Percentiles rank a stretch among this genome's conserved stretches.
Evolutionary conservation across 92 coral and sea anemone species (phyloP).

Genomic region (Meandrina meandrites): DNA sequence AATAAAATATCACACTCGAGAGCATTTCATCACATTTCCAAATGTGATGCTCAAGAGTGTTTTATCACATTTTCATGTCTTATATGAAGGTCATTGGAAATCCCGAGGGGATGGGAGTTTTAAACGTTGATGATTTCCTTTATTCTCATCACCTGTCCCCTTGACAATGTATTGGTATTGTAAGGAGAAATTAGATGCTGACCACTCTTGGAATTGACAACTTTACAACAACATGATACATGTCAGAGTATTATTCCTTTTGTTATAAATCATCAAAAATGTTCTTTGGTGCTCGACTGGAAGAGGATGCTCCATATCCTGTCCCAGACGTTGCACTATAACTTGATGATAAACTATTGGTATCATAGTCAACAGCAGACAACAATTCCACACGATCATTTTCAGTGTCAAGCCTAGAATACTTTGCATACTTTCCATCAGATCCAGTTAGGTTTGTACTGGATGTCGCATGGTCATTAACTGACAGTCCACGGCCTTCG

Average conservation of each 20-base stretch:
- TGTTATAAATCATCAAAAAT: conserved; percentile 92
- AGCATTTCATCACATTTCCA: no score
- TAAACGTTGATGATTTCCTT: neutral
- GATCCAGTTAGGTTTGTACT: conserved; percentile 77
- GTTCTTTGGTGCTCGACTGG: conserved; percentile 86
- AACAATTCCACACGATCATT: conserved; percentile 91
- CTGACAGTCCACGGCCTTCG: conserved; percentile 50
- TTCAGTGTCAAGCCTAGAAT: conserved; percentile 75
- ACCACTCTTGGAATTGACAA: neutral
- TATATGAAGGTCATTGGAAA: no score
- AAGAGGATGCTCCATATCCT: conserved; percentile 56
- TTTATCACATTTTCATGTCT: no score
- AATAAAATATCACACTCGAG: no score
- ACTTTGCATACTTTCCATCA: conserved; percentile 73
- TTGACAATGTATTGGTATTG: neutral
- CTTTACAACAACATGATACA: neutral
- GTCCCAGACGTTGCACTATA: conserved; percentile 56
- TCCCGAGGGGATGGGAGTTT: no score
- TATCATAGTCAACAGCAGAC: conserved; percentile 85
- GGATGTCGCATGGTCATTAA: conserved; percentile 75
- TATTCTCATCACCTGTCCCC: neutral
- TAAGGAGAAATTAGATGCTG: neutral
- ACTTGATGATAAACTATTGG: conserved; percentile 56
- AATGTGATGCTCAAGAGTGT: no score
- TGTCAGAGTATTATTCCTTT: neutral